Percentiles rank a stretch among this genome's conserved stretches.
Conservation (phyloP, 2,113 vertebrate species). For the Lonchura striata region DNA sequence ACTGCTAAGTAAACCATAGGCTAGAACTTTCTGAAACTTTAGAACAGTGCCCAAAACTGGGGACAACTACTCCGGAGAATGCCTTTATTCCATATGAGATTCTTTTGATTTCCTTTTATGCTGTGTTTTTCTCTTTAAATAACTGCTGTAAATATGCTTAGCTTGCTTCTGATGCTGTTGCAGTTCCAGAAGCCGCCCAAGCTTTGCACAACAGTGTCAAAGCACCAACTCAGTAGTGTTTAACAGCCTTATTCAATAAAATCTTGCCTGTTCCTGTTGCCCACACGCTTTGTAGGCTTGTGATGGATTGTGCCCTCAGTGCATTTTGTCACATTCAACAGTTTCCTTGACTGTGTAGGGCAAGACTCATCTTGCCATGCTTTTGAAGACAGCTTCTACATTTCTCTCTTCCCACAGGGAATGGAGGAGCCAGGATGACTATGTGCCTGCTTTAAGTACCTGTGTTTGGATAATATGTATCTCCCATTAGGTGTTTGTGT, state of each 20-base stretch:
- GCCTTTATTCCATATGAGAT: background rate
- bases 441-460: background rate
- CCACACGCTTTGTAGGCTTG: background rate
- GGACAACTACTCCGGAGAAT: background rate
- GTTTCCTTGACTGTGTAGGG: background rate
- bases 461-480: background rate
- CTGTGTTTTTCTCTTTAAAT: background rate
- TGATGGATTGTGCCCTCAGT: background rate
- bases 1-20: background rate
- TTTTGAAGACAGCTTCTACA: background rate
- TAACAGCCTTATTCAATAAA: background rate
- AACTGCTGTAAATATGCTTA: background rate
- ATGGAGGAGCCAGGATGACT: background rate
- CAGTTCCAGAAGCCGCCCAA: background rate
- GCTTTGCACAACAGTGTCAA: background rate
- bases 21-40: background rate
- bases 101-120: background rate
- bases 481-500: background rate
- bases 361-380: background rate
- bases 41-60: background rate
- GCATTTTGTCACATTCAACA: background rate
- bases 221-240: background rate
- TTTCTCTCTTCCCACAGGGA: background rate
- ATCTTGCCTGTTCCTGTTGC: background rate
- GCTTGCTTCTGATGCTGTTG: background rate